phyloP scores from a whole-genome alignment of 2,113 vertebrate species.

The Ailuropoda melanoleuca region DNA sequence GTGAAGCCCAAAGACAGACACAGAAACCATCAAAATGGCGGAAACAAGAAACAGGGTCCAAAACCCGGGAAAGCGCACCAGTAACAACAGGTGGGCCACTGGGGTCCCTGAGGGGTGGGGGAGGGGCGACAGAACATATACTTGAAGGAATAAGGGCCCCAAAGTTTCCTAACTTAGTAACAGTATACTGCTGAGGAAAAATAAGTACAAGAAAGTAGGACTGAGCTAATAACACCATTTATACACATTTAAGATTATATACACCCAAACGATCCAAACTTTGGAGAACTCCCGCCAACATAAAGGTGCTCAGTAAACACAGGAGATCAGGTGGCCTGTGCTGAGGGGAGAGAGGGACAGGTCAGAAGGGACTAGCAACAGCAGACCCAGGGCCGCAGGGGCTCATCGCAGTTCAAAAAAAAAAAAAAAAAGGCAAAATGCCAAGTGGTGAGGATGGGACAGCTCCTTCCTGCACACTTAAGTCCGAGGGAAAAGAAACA shows the following conservation, averaged over 20 bases:
- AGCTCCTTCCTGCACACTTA: fast-evolving
- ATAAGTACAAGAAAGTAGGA: too few species aligned
- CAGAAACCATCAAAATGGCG: background rate
- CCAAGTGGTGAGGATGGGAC: fast-evolving
- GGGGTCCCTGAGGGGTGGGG: background rate
- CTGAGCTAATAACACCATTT: fast-evolving
- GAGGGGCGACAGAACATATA: fast-evolving
- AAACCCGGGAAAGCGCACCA: fast-evolving
- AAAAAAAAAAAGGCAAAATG: background rate
- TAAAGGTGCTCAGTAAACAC: background rate
- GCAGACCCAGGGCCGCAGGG: background rate
- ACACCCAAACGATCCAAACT: background rate
- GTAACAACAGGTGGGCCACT: fast-evolving
- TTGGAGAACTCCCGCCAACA: fast-evolving
- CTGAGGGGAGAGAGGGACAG: too few species aligned
- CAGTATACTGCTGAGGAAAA: background rate
- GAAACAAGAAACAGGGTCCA: background rate
- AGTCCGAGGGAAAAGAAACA: too few species aligned
- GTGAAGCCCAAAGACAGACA: too few species aligned
- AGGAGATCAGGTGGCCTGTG: too few species aligned
- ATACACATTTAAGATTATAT: background rate
- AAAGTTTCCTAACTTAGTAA: background rate
- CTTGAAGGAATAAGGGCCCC: background rate
- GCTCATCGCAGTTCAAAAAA: fast-evolving
- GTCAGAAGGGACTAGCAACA: background rate